Conservation (phyloP, 2,888 invertebrate genomes). For the Leucoma salicis region DNA sequence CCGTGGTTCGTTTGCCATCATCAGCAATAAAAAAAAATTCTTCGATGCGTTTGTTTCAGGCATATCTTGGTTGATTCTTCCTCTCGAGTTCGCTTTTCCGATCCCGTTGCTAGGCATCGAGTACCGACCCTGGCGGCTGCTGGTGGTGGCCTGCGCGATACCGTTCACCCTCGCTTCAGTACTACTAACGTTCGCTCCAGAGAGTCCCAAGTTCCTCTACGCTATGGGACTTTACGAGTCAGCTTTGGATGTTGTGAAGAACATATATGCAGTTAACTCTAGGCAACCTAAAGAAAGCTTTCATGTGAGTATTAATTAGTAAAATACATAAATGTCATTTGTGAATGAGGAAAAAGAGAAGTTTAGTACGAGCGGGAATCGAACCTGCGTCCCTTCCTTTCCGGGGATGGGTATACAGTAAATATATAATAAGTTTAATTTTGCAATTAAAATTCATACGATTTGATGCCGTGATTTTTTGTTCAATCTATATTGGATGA, state of each 20-base stretch:
- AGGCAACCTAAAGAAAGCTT: slow-evolving; percentile 51
- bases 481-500: too few relatives aligned
- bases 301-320: slow-evolving; percentile 48
- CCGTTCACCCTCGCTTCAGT: slow-evolving; percentile 84
- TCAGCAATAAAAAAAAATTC: too few relatives aligned
- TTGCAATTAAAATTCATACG: too few relatives aligned
- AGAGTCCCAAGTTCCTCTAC: slow-evolving; percentile 90
- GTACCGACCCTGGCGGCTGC: slow-evolving; percentile 89
- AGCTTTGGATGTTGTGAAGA: slow-evolving; percentile 76
- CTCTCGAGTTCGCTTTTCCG: slow-evolving; percentile 72
- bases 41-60: slow-evolving; percentile 77
- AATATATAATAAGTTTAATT: too few relatives aligned
- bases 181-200: slow-evolving; percentile 84
- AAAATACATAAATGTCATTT: too few relatives aligned
- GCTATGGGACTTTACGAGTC: slow-evolving; percentile 82
- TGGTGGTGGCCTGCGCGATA: slow-evolving; percentile 84
- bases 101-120: slow-evolving; percentile 74
- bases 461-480: too few relatives aligned
- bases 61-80: slow-evolving; percentile 86
- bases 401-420: too few relatives aligned
- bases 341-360: too few relatives aligned
- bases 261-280: slow-evolving; percentile 61
- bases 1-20: too few relatives aligned
- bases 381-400: too few relatives aligned
- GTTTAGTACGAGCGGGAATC: too few relatives aligned